These are phyloP conservation scores for Deroplatys truncata DNA, from an alignment of 2,888 invertebrate species.

Conservation along the genomic window DNA sequence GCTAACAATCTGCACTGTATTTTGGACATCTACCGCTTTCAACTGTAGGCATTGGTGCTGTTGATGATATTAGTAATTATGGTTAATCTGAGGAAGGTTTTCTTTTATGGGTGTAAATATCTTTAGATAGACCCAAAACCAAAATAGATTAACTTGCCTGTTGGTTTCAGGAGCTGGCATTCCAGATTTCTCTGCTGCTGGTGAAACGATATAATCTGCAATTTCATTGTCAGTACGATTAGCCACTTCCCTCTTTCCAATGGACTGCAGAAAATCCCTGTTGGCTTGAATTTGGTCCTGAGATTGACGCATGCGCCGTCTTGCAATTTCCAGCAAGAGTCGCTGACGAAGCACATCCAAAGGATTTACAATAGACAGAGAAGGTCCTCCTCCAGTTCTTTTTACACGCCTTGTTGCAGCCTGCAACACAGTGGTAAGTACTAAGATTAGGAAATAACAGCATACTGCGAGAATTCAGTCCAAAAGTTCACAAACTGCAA, in stretches of 20 bases:
- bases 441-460: background rate
- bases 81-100: no score
- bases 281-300: constrained; percentile 64
- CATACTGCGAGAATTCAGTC: background rate
- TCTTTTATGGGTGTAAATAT: no score
- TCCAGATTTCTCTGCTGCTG: background rate
- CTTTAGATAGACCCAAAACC: no score
- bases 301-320: constrained; percentile 75
- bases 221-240: background rate
- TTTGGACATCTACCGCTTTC: no score
- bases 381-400: constrained; percentile 41
- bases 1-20: no score
- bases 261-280: constrained; percentile 66
- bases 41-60: no score
- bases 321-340: constrained; percentile 73
- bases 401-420: constrained; percentile 22
- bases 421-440: background rate
- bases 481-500: background rate
- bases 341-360: constrained; percentile 81
- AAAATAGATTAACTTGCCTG: background rate
- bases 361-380: constrained; percentile 81
- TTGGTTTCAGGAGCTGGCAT: background rate
- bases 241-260: constrained; percentile 62
- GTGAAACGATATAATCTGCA: background rate
- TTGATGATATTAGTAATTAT: no score